A percentile compares a stretch with the other conserved stretches of the same genome.
Evolutionary conservation across 2,113 vertebrate species (phyloP).

Genomic region (Nerophis lumbriciformis): DNA sequence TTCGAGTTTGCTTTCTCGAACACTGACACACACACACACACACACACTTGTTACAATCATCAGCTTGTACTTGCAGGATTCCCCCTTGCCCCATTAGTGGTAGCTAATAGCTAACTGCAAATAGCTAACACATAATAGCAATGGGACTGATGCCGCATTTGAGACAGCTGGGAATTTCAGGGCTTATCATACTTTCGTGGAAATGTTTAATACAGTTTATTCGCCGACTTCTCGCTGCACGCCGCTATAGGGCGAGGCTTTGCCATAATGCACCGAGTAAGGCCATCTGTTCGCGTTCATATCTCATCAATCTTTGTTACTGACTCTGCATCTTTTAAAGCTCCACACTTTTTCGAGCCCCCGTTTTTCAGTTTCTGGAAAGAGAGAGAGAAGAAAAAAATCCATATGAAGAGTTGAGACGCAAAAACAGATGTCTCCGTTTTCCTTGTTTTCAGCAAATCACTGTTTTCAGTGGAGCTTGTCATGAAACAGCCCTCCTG

Average conservation of each 20-base stretch:
- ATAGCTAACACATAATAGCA: background rate
- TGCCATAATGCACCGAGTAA: conserved; percentile 3
- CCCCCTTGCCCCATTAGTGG: background rate
- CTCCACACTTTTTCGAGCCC: too few relatives aligned
- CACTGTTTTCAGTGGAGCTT: too few relatives aligned
- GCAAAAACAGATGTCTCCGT: too few relatives aligned
- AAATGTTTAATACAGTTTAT: too few relatives aligned
- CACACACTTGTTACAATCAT: background rate
- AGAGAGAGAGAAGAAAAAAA: too few relatives aligned
- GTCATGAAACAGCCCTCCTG: too few relatives aligned
- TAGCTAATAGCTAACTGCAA: background rate
- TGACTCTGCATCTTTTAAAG: conserved; percentile 2
- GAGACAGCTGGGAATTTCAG: too few relatives aligned
- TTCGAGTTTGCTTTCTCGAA: conserved; percentile 31
- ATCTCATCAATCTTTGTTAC: conserved; percentile 6
- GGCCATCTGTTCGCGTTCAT: conserved; percentile 6
- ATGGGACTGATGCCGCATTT: too few relatives aligned
- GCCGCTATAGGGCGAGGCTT: background rate
- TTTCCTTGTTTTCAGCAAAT: too few relatives aligned
- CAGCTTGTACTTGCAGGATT: background rate
- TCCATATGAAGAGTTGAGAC: too few relatives aligned
- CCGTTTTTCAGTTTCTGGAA: too few relatives aligned
- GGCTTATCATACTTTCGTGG: background rate
- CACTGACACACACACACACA: background rate
- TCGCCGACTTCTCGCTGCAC: background rate